These are phyloP conservation scores for Nemotelus nigrinus DNA, from an alignment of 2,888 invertebrate genomes.

Conservation along the genomic window DNA sequence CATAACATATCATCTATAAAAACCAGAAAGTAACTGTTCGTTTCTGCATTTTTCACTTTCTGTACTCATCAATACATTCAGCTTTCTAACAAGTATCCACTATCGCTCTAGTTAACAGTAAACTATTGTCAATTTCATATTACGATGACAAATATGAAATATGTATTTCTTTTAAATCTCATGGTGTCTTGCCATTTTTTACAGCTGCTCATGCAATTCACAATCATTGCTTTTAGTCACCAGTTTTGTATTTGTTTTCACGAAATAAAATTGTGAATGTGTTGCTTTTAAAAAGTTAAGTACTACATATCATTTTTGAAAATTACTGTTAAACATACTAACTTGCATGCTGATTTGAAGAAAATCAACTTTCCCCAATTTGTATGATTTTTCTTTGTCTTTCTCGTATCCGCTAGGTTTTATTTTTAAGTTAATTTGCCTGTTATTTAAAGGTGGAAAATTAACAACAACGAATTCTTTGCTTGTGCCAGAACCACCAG, in stretches of 20 bases:
- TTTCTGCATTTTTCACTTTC: not conserved
- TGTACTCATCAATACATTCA: not conserved
- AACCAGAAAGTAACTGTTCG: conserved; percentile 28
- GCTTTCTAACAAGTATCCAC: conserved; percentile 31
- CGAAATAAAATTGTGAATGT: too few species aligned
- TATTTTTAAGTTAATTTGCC: not conserved
- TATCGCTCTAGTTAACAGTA: not conserved
- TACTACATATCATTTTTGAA: too few species aligned
- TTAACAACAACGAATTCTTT: conserved; percentile 75
- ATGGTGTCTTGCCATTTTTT: conserved; percentile 66
- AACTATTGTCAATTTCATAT: conserved; percentile 5
- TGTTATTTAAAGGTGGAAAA: conserved; percentile 68
- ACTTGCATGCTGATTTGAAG: too few species aligned
- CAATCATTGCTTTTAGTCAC: too few species aligned
- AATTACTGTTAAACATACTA: too few species aligned
- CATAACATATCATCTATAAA: not conserved
- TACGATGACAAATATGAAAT: not conserved
- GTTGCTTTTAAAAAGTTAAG: too few species aligned
- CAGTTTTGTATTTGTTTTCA: too few species aligned
- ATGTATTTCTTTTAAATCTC: not conserved
- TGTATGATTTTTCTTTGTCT: too few species aligned
- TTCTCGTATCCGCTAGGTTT: not conserved
- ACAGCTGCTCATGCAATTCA: conserved; percentile 63
- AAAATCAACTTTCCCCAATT: too few species aligned
- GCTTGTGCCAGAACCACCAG: conserved; percentile 71